phyloP scores from a whole-genome alignment of 2,113 vertebrate genomes.

The Connochaetes taurinus region DNA sequence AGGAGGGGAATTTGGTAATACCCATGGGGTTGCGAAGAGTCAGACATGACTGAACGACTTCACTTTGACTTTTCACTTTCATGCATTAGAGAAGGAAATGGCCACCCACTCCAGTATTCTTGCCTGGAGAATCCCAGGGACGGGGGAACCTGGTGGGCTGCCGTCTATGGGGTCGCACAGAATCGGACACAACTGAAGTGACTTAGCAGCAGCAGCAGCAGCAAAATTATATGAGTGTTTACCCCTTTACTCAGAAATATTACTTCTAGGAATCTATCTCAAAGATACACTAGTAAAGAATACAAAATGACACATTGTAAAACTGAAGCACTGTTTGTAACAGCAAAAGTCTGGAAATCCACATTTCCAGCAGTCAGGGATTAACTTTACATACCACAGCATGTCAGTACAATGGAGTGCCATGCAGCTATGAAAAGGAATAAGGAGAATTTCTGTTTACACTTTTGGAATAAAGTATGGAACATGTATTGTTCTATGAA shows the following conservation, averaged over 20 bases:
- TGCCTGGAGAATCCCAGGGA: background rate
- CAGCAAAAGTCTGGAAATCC: background rate
- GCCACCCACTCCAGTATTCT: too few relatives aligned
- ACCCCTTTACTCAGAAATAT: background rate
- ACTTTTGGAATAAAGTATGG: background rate
- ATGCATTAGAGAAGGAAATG: too few relatives aligned
- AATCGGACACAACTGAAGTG: rapidly evolving
- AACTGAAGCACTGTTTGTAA: background rate
- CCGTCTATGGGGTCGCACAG: rapidly evolving
- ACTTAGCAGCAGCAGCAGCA: background rate
- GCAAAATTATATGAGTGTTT: background rate
- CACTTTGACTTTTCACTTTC: too few relatives aligned
- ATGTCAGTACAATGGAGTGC: background rate
- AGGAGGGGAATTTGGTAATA: background rate
- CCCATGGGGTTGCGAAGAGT: background rate
- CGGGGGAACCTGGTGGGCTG: background rate
- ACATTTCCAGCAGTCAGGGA: background rate
- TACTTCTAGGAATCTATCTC: background rate
- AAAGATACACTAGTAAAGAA: background rate
- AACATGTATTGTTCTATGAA: background rate
- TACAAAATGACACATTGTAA: background rate
- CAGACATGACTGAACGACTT: rapidly evolving
- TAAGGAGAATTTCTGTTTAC: background rate
- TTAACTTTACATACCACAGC: background rate
- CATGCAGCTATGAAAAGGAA: background rate